phyloP scores from a whole-genome alignment of 1,140 invertebrate genomes.

The Hirudo medicinalis region DNA sequence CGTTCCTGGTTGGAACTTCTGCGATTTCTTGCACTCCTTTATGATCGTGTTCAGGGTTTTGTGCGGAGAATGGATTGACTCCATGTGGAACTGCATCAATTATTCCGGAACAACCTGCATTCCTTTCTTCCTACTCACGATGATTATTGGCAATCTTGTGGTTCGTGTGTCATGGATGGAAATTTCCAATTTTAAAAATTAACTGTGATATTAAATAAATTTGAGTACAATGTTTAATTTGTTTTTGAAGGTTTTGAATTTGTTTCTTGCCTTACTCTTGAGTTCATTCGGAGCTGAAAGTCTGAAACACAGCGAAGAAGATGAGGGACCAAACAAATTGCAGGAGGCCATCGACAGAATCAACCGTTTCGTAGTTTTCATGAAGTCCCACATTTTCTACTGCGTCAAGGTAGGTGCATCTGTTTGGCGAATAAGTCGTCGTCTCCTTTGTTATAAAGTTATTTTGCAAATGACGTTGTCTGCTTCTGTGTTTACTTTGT shows the following conservation, averaged over 20 bases:
- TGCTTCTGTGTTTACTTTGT: too few species aligned
- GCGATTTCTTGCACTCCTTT: slow-evolving; percentile 87
- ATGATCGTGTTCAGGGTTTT: slow-evolving; percentile 90
- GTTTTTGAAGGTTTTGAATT: slow-evolving; percentile 71
- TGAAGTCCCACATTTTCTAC: slow-evolving; percentile 46
- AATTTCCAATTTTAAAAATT: not conserved
- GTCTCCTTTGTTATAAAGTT: too few species aligned
- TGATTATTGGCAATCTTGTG: slow-evolving; percentile 89
- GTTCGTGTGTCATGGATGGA: slow-evolving; percentile 31
- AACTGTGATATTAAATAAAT: not conserved
- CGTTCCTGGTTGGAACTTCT: slow-evolving; percentile 64
- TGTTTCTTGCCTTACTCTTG: slow-evolving; percentile 96
- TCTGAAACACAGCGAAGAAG: slow-evolving; percentile 31
- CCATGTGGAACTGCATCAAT: slow-evolving; percentile 88
- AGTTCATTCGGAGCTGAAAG: slow-evolving; percentile 79
- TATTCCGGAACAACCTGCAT: slow-evolving; percentile 79
- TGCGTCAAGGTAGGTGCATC: slow-evolving; percentile 19
- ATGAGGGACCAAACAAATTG: slow-evolving; percentile 88
- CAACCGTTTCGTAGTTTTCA: slow-evolving; percentile 72
- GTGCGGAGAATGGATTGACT: slow-evolving; percentile 92
- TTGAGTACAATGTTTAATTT: not conserved
- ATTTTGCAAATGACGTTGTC: too few species aligned
- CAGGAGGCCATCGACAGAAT: slow-evolving; percentile 91
- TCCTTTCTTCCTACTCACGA: slow-evolving; percentile 83
- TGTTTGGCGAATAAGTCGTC: too few species aligned